Evolutionary conservation across 2,113 vertebrate species (phyloP), one percentile per base, ranked within the genome.

Genomic region (Prietella phreatophila): DNA sequence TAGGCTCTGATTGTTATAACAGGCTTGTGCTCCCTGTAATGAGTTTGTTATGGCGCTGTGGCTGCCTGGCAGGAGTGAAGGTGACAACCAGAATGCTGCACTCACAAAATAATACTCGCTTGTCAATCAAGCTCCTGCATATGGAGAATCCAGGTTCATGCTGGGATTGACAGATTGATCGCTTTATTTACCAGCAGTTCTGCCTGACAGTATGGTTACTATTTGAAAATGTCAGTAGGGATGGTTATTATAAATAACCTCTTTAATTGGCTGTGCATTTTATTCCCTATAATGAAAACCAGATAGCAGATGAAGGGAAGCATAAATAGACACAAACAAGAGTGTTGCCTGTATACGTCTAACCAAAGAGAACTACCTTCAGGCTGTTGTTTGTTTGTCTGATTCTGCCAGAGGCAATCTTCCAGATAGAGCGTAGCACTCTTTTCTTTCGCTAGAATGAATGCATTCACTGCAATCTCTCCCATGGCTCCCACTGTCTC

Each of bases 371-470:
- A 89, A 88, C 89, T 90, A 92, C 92, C 94, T 91, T 85, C 67
- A 87, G 94, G 93, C 91, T 91, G 89, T 89, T 86, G 92, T 93
- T 93, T 92, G 92, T 93, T 94, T 93, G 88, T 89, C 89, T 86
- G 89, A 83, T 93, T 90, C 83, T 90, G 92, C 93, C 93, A 71
- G 89, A 84, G 88, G 93, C 93, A 25, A 91, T 75, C 87, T 85
- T 93, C 89, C 92, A 93, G 92, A 93, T 89, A 88, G 90, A 85
- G 85, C 84, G 92, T 92, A 88, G 90, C 88, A 82, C 79, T 90
- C 89, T 89, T 88, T 81, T 88, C 71, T 89, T 87, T 89, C 55
- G 84, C 89, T 89, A 83, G 79, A 89, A 87, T 83, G 86, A 91
- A 91, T 87, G 33, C 89, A 90, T 93, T 91, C 87, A 60, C 58